Evolutionary conservation across 2,797 vertebrate species (phyloP), one percentile per base, ranked within the genome.

Genomic region (Helarctos malayanus): DNA sequence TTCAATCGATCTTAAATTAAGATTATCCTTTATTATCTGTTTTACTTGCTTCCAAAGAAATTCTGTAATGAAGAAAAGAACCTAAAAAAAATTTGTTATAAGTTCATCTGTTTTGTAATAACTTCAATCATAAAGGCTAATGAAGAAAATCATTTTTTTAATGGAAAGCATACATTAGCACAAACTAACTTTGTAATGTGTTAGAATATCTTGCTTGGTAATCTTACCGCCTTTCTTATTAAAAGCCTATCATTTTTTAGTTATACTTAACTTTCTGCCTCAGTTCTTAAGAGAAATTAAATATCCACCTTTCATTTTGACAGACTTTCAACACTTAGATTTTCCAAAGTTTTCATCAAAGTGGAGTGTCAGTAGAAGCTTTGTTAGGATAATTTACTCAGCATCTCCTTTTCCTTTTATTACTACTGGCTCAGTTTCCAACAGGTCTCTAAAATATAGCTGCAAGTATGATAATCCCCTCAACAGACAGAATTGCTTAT

Each of bases 41-140:
- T 65, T 85, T 71, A 88, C 14, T 93, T 73, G 29, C 7, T 84
- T 97, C 59, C 88, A 93, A 96, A 71, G 56, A 87, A 75, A 95
- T 38, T 86, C 47, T 23, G 2, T 32, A 83, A 7, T 76, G 63
- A 97, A 95, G 82, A 9, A 78, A 84, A 93, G 52, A 91, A 59
- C 41, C 49, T 63, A 52, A 91, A 95, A 81, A 47, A 94, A 89
- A 13, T 41, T 19, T 38, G 68, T 69, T 76, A 86, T 79, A 91
- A 84, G 10, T 63, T 93, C 18, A 57, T 59, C 35, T 80, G 76
- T 84, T 96, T 85, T 86, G 47, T 91, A 83, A 80, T 78, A 88
- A 83, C 32, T 57, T 78, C 78, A 89, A 71, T 79, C 49, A 90
- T 38, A 73, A 95, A 91, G 19, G 3, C 52, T 91, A 89, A 80